Conservation (phyloP, 2,888 invertebrate genomes). For the Rhodophaea formosa region DNA sequence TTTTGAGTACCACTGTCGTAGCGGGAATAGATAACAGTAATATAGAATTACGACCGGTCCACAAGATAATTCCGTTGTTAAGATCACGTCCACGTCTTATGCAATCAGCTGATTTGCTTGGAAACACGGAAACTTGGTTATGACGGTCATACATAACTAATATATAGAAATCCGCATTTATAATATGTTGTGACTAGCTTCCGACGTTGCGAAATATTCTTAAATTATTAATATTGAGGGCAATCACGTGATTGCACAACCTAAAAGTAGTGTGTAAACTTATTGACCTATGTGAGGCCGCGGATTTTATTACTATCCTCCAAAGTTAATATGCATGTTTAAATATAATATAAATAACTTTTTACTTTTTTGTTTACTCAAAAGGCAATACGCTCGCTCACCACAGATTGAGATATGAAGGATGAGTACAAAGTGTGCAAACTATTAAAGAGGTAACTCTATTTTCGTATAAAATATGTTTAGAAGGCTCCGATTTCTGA, state of each 20-base stretch:
- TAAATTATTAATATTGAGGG: not conserved
- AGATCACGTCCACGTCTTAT: conserved; percentile 9
- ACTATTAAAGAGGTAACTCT: no score
- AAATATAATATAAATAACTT: no score
- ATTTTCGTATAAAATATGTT: no score
- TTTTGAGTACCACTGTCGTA: conserved; percentile 6
- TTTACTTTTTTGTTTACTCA: no score
- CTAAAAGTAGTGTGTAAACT: no score
- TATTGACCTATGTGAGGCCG: not conserved
- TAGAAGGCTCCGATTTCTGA: no score
- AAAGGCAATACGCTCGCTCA: no score
- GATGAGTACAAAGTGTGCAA: no score
- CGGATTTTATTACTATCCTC: no score
- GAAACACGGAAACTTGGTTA: conserved; percentile 15
- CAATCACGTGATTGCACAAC: not conserved
- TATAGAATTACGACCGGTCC: conserved; percentile 11
- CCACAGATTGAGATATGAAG: no score
- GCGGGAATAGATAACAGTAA: conserved; percentile 18
- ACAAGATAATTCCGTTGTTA: conserved; percentile 17
- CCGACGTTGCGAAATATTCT: conserved; percentile 7
- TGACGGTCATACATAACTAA: conserved; percentile 13
- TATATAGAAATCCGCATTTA: conserved; percentile 3
- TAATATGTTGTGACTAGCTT: not conserved
- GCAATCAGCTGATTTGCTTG: conserved; percentile 14
- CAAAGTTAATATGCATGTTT: no score